Conservation (phyloP, 1,140 invertebrate genomes). For the Pogonognathellus flavescens region DNA sequence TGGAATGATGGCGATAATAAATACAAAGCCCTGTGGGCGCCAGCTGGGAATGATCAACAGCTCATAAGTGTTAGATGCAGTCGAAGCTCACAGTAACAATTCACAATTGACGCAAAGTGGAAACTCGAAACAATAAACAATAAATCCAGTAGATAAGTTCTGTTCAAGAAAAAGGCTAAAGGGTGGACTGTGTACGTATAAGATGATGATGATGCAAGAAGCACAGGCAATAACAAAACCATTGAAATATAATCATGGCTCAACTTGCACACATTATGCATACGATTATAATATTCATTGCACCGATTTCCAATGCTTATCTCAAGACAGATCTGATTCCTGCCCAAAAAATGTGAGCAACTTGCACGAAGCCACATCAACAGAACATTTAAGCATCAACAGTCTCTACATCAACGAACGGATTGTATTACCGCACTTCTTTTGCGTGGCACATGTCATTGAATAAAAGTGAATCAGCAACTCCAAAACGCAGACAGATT, state of each 20-base stretch:
- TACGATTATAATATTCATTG: conserved; percentile 6
- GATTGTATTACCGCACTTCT: conserved; percentile 10
- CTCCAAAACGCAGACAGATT: not conserved
- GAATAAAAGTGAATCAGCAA: conserved; percentile 28
- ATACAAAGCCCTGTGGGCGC: not conserved
- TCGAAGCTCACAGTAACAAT: not conserved
- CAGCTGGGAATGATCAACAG: conserved; percentile 8
- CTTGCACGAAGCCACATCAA: not conserved
- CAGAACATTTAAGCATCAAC: not conserved
- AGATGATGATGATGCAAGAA: not conserved
- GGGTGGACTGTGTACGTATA: not conserved
- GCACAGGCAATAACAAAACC: too few species aligned
- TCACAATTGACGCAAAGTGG: not conserved
- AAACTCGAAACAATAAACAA: conserved; percentile 8
- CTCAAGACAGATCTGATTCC: not conserved
- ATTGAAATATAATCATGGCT: not conserved
- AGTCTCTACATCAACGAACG: not conserved
- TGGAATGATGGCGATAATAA: not conserved
- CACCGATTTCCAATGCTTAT: not conserved
- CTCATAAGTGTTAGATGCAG: not conserved
- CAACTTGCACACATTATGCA: not conserved
- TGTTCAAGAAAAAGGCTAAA: not conserved
- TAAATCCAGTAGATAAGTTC: conserved; percentile 14
- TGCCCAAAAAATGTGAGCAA: not conserved
- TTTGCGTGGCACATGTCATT: conserved; percentile 26